Percentiles rank a stretch among this genome's conserved stretches.
These are phyloP conservation scores for Siderastrea siderea DNA, from an alignment of 92 coral and sea anemone genomes.

Conservation along the genomic window DNA sequence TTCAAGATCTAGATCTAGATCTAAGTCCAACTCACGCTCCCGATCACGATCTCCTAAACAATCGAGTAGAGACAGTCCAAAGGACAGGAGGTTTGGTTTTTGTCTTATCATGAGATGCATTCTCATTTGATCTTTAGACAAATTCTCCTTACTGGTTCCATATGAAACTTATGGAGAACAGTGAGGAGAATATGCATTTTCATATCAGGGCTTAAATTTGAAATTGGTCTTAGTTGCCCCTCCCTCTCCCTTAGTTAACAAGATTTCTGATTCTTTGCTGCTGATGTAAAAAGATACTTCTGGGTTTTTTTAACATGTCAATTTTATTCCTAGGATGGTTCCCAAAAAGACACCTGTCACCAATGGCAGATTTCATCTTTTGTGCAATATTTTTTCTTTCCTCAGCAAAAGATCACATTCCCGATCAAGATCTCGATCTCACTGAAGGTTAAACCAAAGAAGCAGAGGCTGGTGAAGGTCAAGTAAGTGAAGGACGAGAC, in stretches of 20 bases:
- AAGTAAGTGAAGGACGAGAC: constrained; percentile 65
- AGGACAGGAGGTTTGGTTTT: constrained; percentile 53
- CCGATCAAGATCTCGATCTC: constrained; percentile 77
- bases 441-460: constrained; percentile 54
- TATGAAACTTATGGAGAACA: no score
- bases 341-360: background rate
- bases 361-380: constrained; percentile 20
- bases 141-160: no score
- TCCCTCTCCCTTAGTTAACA: no score
- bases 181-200: no score
- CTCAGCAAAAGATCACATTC: constrained; percentile 46
- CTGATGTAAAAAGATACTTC: no score
- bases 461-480: constrained; percentile 51
- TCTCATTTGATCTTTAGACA: background rate
- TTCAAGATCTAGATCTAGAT: constrained; percentile 71
- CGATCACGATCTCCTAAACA: constrained; percentile 39
- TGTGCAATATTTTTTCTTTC: background rate
- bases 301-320: no score
- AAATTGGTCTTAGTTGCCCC: no score
- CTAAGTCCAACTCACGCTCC: constrained; percentile 42
- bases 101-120: constrained; percentile 19
- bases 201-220: no score
- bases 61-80: constrained; percentile 59
- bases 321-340: background rate
- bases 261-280: no score